Evolutionary conservation across 2,888 invertebrate species (phyloP).

Genomic region (Parnassius smintheus): DNA sequence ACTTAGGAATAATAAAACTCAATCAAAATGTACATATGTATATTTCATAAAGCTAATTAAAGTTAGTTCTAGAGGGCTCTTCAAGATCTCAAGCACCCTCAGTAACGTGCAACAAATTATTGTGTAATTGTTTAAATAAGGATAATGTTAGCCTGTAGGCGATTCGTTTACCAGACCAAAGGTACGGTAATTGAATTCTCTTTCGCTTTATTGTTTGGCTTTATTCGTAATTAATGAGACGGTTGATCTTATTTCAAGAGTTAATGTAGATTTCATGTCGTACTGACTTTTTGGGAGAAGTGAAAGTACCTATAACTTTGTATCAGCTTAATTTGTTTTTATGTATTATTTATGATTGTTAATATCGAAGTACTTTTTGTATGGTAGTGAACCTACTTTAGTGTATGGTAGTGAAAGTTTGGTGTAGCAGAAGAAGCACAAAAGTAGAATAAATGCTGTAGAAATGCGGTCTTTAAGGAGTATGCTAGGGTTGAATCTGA

Average conservation of each 20-base stretch:
- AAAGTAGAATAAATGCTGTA: too few relatives aligned
- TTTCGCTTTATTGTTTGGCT: slow-evolving; percentile 5
- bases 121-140: slow-evolving; percentile 12
- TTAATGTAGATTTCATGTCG: slow-evolving; percentile 8
- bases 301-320: slow-evolving; percentile 13
- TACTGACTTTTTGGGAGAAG: neutral
- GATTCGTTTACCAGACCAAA: slow-evolving; percentile 12
- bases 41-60: too few relatives aligned
- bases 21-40: too few relatives aligned
- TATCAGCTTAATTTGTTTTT: slow-evolving; percentile 1
- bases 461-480: too few relatives aligned
- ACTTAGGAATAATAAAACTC: too few relatives aligned
- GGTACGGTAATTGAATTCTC: slow-evolving; percentile 13
- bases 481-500: too few relatives aligned
- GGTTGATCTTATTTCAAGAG: slow-evolving; percentile 9
- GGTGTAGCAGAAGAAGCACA: too few relatives aligned
- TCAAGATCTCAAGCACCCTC: slow-evolving; percentile 1
- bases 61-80: too few relatives aligned
- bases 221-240: slow-evolving; percentile 16
- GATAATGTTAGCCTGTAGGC: slow-evolving; percentile 11
- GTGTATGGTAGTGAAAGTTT: too few relatives aligned
- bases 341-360: neutral
- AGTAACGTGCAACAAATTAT: slow-evolving; percentile 9
- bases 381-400: too few relatives aligned
- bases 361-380: neutral